These are phyloP conservation scores for Tachina fera DNA, from an alignment of 2,888 invertebrate genomes.

Conservation along the genomic window DNA sequence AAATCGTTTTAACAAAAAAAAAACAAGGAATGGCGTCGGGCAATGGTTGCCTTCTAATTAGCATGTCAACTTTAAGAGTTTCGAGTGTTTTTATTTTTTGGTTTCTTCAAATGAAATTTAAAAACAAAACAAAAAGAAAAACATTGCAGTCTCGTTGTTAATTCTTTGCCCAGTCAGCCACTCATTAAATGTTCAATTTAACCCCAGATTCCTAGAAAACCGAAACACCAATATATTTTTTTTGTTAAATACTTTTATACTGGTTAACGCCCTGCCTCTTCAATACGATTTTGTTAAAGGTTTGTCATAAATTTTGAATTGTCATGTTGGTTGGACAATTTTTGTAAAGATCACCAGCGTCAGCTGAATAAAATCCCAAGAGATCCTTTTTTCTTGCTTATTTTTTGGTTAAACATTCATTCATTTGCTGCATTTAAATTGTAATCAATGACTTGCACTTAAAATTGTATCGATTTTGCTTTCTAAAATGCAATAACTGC, in stretches of 20 bases:
- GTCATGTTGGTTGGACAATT: conserved; percentile 68
- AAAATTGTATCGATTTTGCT: conserved; percentile 60
- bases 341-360: conserved; percentile 62
- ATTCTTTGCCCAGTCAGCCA: conserved; percentile 36
- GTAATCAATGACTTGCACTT: conserved; percentile 66
- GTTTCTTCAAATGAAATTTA: neutral
- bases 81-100: neutral
- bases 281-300: conserved; percentile 43
- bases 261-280: conserved; percentile 65
- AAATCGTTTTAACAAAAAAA: neutral
- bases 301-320: conserved; percentile 57
- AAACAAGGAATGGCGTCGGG: conserved; percentile 47
- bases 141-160: neutral
- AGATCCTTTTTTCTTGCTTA: conserved; percentile 65
- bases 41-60: conserved; percentile 65
- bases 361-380: conserved; percentile 71
- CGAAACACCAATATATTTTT: neutral
- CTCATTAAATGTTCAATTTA: conserved; percentile 50
- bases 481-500: conserved; percentile 58
- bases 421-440: conserved; percentile 51
- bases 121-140: neutral
- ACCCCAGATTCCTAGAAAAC: conserved; percentile 66
- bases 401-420: conserved; percentile 44
- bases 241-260: conserved; percentile 48
- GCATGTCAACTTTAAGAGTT: conserved; percentile 61